phyloP scores from a whole-genome alignment of 2,113 vertebrate species.

The Epinephelus fuscoguttatus region DNA sequence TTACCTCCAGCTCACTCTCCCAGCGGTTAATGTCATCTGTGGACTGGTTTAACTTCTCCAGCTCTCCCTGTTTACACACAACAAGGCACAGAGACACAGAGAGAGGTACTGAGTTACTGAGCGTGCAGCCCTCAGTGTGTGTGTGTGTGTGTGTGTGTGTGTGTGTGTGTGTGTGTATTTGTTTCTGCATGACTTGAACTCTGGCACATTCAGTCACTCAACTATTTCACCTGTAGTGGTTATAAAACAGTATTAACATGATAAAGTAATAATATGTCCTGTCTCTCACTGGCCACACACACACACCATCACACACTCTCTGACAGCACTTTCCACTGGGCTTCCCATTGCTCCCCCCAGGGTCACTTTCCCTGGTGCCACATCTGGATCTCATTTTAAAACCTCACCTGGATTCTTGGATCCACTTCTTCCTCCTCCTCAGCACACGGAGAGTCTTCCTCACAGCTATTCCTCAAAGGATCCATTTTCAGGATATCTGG shows the following conservation, averaged over 20 bases:
- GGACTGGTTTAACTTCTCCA: slow-evolving; percentile 98
- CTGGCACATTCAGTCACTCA: too few relatives aligned
- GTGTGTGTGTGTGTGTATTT: slow-evolving; percentile 7
- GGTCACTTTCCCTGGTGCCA: slow-evolving; percentile 26
- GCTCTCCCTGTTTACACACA: slow-evolving; percentile 89
- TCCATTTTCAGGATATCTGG: slow-evolving; percentile 72
- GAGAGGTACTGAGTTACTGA: slow-evolving; percentile 30
- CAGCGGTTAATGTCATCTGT: slow-evolving; percentile 97
- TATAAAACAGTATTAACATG: too few relatives aligned
- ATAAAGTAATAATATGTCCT: neutral
- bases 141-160: slow-evolving; percentile 5
- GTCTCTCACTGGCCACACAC: too few relatives aligned
- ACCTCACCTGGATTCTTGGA: slow-evolving; percentile 92
- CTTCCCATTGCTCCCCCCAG: neutral
- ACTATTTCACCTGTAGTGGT: too few relatives aligned
- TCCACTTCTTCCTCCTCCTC: slow-evolving; percentile 94
- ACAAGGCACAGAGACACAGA: slow-evolving; percentile 25
- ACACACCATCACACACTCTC: too few relatives aligned
- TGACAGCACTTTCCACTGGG: neutral
- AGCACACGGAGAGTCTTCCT: slow-evolving; percentile 72
- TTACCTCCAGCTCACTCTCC: slow-evolving; percentile 97
- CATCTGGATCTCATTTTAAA: slow-evolving; percentile 26
- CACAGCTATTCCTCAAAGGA: slow-evolving; percentile 62
- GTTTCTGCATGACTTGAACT: neutral
- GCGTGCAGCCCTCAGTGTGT: neutral